Evolutionary conservation across 2,113 vertebrate species (phyloP), one percentile per base, ranked within the genome.

Genomic region (Pungitius pungitius): DNA sequence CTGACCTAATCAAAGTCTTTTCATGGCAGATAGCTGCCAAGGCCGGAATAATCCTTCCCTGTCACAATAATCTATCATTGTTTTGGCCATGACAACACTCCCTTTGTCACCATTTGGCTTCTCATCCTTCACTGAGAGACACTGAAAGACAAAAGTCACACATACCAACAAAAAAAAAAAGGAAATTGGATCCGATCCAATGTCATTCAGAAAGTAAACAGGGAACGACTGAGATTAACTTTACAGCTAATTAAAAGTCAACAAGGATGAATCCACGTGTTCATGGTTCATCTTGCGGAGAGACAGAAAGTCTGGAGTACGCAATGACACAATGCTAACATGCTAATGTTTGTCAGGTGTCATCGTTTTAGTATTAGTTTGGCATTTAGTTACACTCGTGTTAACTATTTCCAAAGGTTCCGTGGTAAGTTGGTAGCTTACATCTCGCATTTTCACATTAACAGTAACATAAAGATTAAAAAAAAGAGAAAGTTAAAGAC

Each of bases 91-190:
- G 78, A 85, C 84, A 82, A 77, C 72, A 18, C 26, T 77, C 75
- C 67, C 18, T 84, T 78, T 83, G 81, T 84, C 79, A 78, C 85
- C 73, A 61, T 61, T 26, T 69, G 58, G 70, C 76, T 42, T 59
- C 66, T 85, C 84, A 87, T 91, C 86, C 78, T 88, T 90, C 85
- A 84, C 66, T 12, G 57, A 71, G 58, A 85, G 61, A 85, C 70
- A 75, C 47, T 78, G 68, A 80, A 61, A 68, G 71, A 62, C 40
- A 57, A 22, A 59, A 43, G 43, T 24, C 17, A 15, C 20, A 11
- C 30, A n/a, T n/a, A n/a, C n/a, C n/a, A n/a, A n/a, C n/a, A 49
- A 58, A 52, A 59, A 18, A 27, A 8, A 73, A 22, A 35, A 75
- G 49, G 37, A 60, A 2, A 4, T 8, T 2, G 2, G 20, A 62